A percentile compares a stretch with the other conserved stretches of the same genome.
Conservation (phyloP, 2,113 vertebrate genomes). For the Neopipo cinnamomea region DNA sequence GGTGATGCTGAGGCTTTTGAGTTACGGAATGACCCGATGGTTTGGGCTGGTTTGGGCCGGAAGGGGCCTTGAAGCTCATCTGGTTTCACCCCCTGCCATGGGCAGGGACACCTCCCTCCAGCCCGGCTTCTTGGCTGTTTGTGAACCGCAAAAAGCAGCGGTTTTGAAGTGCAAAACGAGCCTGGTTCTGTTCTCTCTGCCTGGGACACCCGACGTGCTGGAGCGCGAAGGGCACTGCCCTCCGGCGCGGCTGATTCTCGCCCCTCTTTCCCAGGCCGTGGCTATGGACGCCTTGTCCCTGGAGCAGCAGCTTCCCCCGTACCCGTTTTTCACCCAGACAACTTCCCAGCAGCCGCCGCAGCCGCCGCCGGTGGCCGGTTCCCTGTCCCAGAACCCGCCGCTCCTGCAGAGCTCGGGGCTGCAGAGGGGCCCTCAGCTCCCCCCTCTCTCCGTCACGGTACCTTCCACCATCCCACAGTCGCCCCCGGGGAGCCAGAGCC, state of each 20-base stretch:
- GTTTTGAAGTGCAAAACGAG: not conserved
- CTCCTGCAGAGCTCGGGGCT: constrained; percentile 75
- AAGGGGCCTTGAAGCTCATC: not conserved
- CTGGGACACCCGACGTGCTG: too few species aligned
- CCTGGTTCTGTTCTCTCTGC: fast-evolving
- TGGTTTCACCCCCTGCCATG: not conserved
- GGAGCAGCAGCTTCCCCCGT: constrained; percentile 94
- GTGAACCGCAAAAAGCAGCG: not conserved
- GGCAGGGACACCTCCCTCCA: not conserved
- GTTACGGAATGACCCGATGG: too few species aligned
- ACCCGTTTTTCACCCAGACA: constrained; percentile 87
- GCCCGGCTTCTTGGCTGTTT: not conserved
- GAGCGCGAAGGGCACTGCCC: not conserved
- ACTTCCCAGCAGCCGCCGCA: constrained; percentile 80
- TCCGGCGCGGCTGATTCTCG: not conserved
- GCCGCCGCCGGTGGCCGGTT: constrained; percentile 80
- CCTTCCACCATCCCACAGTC: constrained; percentile 83
- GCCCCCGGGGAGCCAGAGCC: constrained; percentile 82
- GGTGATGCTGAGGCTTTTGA: not conserved
- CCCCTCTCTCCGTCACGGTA: constrained; percentile 80
- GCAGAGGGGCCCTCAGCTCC: constrained; percentile 85
- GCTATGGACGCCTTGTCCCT: constrained; percentile 86
- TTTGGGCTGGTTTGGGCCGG: not conserved
- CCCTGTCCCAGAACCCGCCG: constrained; percentile 79
- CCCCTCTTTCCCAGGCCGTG: constrained; percentile 72